A percentile compares a stretch with the other conserved stretches of the same genome.
Evolutionary conservation across 2,113 vertebrate species (phyloP).

Genomic region (Brachionichthys hirsutus): DNA sequence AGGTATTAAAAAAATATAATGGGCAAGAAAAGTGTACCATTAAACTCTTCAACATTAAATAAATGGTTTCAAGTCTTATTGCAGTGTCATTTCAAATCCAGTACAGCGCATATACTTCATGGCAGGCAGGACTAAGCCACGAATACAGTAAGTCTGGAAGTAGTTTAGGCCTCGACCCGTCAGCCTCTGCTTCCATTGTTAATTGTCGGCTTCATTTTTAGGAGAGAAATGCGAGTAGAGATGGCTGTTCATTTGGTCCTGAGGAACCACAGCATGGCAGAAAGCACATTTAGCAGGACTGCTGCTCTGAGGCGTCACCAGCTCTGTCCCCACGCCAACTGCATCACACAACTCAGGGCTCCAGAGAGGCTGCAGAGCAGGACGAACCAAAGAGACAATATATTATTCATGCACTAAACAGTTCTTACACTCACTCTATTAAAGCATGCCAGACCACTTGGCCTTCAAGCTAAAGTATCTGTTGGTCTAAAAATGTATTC

Average conservation of each 20-base stretch:
- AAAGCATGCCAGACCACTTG: constrained; percentile 21
- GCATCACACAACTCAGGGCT: constrained; percentile 81
- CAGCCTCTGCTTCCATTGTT: constrained; percentile 61
- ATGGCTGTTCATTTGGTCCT: constrained; percentile 89
- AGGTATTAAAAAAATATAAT: constrained; percentile 59
- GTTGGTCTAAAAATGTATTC: constrained; percentile 26
- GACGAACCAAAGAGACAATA: constrained; percentile 31
- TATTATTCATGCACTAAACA: constrained; percentile 47
- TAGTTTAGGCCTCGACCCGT: constrained; percentile 32
- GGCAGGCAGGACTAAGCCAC: constrained; percentile 42
- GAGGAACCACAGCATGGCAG: constrained; percentile 90
- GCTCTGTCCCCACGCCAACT: constrained; percentile 74
- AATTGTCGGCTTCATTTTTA: constrained; percentile 79
- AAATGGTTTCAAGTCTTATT: constrained; percentile 74
- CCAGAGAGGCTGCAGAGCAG: constrained; percentile 86
- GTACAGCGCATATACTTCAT: constrained; percentile 55
- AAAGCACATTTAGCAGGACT: constrained; percentile 88
- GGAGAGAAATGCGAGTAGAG: constrained; percentile 91
- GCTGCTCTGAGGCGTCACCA: constrained; percentile 74
- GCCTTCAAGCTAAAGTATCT: constrained; percentile 35
- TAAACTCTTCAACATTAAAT: constrained; percentile 76
- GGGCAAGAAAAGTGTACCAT: constrained; percentile 62
- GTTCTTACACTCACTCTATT: constrained; percentile 31
- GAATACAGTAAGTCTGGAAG: constrained; percentile 50
- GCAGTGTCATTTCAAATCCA: constrained; percentile 67